A percentile compares a stretch with the other conserved stretches of the same genome.
Evolutionary conservation across 2,888 invertebrate genomes (phyloP).

Genomic region (Hirtodrosophila confusa): DNA sequence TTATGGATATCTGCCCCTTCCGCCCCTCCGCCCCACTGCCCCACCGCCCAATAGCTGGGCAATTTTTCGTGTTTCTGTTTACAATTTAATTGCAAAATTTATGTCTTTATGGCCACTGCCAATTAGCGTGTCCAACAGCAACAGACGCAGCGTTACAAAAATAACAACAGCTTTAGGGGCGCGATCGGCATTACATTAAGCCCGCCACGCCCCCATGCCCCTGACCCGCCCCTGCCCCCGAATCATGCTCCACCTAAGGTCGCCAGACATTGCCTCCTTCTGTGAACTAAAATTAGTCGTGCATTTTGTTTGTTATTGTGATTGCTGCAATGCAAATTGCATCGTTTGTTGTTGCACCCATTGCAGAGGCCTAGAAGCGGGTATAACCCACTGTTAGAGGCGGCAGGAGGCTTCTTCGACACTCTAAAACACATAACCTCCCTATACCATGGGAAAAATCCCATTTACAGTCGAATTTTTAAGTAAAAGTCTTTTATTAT

Average conservation of each 20-base stretch:
- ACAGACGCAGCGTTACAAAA: slow-evolving; percentile 23
- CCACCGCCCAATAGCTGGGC: neutral
- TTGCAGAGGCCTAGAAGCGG: too few relatives aligned
- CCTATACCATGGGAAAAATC: too few relatives aligned
- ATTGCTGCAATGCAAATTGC: slow-evolving; percentile 39
- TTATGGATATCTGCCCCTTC: slow-evolving; percentile 12
- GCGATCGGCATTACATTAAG: slow-evolving; percentile 62
- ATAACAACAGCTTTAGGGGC: slow-evolving; percentile 22
- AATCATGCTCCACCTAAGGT: slow-evolving; percentile 32
- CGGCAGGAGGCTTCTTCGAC: too few relatives aligned
- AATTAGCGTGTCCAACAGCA: slow-evolving; percentile 69
- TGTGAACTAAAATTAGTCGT: slow-evolving; percentile 63
- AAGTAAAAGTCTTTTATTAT: too few relatives aligned
- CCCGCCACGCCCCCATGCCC: slow-evolving; percentile 2
- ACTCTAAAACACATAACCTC: too few relatives aligned
- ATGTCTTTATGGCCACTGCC: slow-evolving; percentile 82
- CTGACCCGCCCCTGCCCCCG: slow-evolving; percentile 5
- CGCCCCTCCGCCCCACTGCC: too few relatives aligned
- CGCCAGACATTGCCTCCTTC: slow-evolving; percentile 31
- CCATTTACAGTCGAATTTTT: too few relatives aligned
- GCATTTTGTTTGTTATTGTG: slow-evolving; percentile 23
- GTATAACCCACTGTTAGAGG: too few relatives aligned
- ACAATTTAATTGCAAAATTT: slow-evolving; percentile 80
- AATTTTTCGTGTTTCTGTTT: slow-evolving; percentile 46
- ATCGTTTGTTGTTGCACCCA: slow-evolving; percentile 22